phyloP scores from a whole-genome alignment of 2,797 vertebrate genomes.

The Pseudochromis fuscus region DNA sequence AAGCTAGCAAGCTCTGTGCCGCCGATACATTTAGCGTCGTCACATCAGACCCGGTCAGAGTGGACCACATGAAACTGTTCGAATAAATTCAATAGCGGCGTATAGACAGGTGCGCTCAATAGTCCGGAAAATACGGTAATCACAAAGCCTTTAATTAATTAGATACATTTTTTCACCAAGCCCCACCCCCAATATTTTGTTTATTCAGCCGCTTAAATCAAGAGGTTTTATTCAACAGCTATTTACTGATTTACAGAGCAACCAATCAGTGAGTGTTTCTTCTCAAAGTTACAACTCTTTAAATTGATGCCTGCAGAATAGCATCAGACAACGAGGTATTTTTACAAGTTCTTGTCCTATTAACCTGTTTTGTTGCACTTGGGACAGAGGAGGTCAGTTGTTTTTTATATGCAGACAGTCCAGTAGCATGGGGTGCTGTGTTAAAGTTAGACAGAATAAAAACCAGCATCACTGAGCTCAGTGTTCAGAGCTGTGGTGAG shows the following conservation, averaged over 20 bases:
- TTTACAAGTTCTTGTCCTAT: constrained; percentile 9
- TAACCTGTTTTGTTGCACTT: constrained; percentile 10
- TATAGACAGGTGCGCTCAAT: too few relatives aligned
- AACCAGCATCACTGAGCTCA: constrained; percentile 25
- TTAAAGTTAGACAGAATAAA: constrained; percentile 41
- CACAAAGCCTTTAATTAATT: too few relatives aligned
- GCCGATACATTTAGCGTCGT: too few relatives aligned
- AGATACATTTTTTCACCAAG: too few relatives aligned
- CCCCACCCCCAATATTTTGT: background rate
- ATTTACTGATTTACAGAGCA: background rate
- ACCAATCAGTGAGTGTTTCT: background rate
- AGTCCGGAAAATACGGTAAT: too few relatives aligned
- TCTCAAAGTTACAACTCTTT: background rate
- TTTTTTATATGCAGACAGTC: constrained; percentile 23
- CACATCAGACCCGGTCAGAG: too few relatives aligned
- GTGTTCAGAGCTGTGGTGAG: background rate
- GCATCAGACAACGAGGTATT: constrained; percentile 8
- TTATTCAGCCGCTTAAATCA: background rate
- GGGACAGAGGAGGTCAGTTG: background rate
- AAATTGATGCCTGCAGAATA: background rate
- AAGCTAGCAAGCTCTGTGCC: too few relatives aligned
- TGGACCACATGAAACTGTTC: too few relatives aligned
- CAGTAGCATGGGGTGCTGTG: constrained; percentile 31
- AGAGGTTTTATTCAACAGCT: background rate
- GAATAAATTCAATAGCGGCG: too few relatives aligned